Base-by-base conservation (phyloP, 2,888 invertebrate genomes). In the Trichogramma evanescens region DNA sequence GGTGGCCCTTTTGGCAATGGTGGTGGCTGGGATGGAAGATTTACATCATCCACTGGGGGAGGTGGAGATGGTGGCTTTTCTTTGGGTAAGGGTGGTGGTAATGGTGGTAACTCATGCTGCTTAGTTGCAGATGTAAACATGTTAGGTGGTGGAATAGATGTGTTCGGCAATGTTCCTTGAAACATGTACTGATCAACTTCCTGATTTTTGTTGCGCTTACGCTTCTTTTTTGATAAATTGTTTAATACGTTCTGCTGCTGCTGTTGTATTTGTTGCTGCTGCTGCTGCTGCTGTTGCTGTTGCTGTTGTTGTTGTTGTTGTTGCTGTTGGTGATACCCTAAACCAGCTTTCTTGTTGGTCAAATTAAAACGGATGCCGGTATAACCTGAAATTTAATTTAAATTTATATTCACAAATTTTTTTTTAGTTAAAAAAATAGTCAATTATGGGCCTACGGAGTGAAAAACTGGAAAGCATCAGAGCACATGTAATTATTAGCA, bases 141-240 rank as follows among this genome's bases (percentile, higher is more conserved):
- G 5, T 52, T 57, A 2, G 64, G 64, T 9, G 64, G 64, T 26
- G 64, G 64, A 26, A 64, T 48, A 2, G 64, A 64, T 1, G 59
- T 64, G 9, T 64, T 62, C 26, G 64, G 64, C 26, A 48, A 48
- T 54, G 56, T 49, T 9, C 53, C 50, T 55, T 62, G 62, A 51
- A 61, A 62, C 42, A 45, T 40, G 40, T 41, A 64, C 42, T 59
- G 59, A 26, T 26, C 26, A 43, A 54, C 60, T 26, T 48, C 49
- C 4, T 60, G 56, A 54, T 58, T 64, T 56, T 64, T 64, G 46
- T 87, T 88, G 65, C 86, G 84, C 78, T 89, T 90, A 56, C 89
- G 84, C 74, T 90, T 90, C 79, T 89, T 90, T 80, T 90, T 89
- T 1, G 83, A 82, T 8, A 81, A 82, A 60, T 82, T 84, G 63